Evolutionary conservation across 2,113 vertebrate species (phyloP).

Genomic region (Oxyura jamaicensis): DNA sequence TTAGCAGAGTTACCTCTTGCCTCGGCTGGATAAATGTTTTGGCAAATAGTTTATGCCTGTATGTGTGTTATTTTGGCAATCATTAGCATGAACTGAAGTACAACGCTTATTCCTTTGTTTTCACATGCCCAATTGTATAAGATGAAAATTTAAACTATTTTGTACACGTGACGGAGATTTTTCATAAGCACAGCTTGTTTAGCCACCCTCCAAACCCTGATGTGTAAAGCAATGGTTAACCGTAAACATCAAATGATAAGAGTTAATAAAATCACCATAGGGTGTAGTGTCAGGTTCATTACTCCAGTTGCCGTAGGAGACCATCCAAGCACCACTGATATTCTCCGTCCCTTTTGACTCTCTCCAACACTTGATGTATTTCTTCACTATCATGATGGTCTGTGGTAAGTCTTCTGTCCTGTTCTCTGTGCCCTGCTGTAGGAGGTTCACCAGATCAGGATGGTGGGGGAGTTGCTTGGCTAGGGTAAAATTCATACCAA

Average conservation of each 20-base stretch:
- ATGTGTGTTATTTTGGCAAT: neutral
- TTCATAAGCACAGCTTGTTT: neutral
- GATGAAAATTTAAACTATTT: neutral
- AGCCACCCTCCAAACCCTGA: neutral
- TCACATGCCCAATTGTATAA: too few relatives aligned
- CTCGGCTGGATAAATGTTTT: neutral
- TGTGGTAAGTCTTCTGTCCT: neutral
- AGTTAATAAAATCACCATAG: neutral
- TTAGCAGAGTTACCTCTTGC: neutral
- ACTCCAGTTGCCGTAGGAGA: neutral
- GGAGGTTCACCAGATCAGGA: too few relatives aligned
- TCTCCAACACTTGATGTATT: neutral
- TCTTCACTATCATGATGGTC: neutral
- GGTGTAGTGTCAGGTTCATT: neutral
- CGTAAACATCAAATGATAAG: neutral
- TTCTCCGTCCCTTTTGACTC: neutral
- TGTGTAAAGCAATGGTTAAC: neutral
- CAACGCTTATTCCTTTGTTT: too few relatives aligned
- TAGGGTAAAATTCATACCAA: too few relatives aligned
- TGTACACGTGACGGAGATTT: neutral
- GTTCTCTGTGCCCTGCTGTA: neutral
- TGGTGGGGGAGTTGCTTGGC: too few relatives aligned
- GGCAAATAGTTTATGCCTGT: neutral
- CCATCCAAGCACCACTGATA: neutral
- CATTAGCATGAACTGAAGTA: neutral